Evolutionary conservation across 1,140 invertebrate genomes (phyloP), one percentile per base, ranked within the genome.

Genomic region (Colletes latitarsis): DNA sequence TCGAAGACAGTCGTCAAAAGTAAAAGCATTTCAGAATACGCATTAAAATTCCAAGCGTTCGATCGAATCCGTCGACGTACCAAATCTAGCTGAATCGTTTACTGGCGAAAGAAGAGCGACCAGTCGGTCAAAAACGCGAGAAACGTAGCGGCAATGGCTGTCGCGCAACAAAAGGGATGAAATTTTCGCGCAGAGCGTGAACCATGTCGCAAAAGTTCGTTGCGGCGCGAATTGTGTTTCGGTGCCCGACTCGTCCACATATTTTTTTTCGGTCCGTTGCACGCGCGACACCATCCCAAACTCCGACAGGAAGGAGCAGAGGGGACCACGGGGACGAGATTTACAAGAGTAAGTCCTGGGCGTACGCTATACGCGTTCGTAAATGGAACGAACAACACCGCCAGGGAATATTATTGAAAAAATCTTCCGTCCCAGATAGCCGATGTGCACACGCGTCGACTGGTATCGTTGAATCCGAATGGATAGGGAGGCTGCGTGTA

Each of bases 371-470:
- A 72, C 57, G 30, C 43, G 68, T 72, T 63, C 63, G 76, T 58
- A 78, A 78, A 78, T 78, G 69, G 69, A 78, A 67, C 70, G 68
- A 72, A 63, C 68, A 63, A 72, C 30, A 39, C 69, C 46, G 58
- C 46, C n/a, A 55, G 76, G 76, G 72, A 78, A 78, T 76, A 76
- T 64, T 70, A 53, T 62, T 70, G 69, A 72, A 78, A 72, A 78
- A 53, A 70, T 78, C 69, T 72, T 72, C 76, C 76, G 58, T 39
- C 19, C 76, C 39, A 63, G 67, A 63, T 78, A 60, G 15, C 46
- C 76, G 58, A 78, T 72, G 58, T 71, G 68, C 41, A 78, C 68
- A 63, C 58, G 39, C 76, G 30, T 53, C 76, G 68, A 3, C 8
- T 49, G 58, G 49, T 43, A 72, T 72, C 76, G 76, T 43, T 72